phyloP scores from a whole-genome alignment of 1,140 invertebrate species.

The Zaprionus kolodkinae region DNA sequence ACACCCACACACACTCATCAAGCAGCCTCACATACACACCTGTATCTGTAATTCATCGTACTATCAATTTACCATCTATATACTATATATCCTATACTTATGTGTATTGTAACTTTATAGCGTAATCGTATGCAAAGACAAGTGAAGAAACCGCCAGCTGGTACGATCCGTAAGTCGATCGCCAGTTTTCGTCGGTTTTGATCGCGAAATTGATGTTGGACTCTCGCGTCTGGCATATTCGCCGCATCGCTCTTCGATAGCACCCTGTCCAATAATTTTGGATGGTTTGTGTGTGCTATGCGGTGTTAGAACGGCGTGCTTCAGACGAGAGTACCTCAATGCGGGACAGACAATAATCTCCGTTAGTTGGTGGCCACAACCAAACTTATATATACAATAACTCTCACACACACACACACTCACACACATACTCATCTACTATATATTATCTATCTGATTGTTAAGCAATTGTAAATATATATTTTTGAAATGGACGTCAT shows the following conservation, averaged over 20 bases:
- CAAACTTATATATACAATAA: constrained; percentile 8
- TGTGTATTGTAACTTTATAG: constrained; percentile 39
- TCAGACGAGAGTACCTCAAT: constrained; percentile 82
- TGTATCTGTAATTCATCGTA: constrained; percentile 23
- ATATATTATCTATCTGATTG: constrained; percentile 4
- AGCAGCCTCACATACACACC: constrained; percentile 17
- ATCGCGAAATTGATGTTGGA: constrained; percentile 84
- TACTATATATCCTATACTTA: constrained; percentile 43
- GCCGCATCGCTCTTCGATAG: constrained; percentile 63
- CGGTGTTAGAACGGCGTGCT: constrained; percentile 77
- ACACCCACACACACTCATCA: not conserved
- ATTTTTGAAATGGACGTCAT: constrained; percentile 51
- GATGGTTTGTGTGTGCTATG: constrained; percentile 20
- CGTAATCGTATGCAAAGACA: constrained; percentile 67
- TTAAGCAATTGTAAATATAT: constrained; percentile 58
- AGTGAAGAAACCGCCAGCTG: constrained; percentile 65
- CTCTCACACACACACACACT: constrained; percentile 44
- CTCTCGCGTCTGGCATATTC: constrained; percentile 77
- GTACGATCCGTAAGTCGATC: constrained; percentile 20
- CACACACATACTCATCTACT: constrained; percentile 20
- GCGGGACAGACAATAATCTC: constrained; percentile 64
- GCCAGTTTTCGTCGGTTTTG: constrained; percentile 43
- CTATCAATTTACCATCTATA: constrained; percentile 13
- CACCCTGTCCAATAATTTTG: constrained; percentile 31
- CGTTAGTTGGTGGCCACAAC: constrained; percentile 61